Evolutionary conservation across 2,888 invertebrate species (phyloP).

Genomic region (Colletes collaris): DNA sequence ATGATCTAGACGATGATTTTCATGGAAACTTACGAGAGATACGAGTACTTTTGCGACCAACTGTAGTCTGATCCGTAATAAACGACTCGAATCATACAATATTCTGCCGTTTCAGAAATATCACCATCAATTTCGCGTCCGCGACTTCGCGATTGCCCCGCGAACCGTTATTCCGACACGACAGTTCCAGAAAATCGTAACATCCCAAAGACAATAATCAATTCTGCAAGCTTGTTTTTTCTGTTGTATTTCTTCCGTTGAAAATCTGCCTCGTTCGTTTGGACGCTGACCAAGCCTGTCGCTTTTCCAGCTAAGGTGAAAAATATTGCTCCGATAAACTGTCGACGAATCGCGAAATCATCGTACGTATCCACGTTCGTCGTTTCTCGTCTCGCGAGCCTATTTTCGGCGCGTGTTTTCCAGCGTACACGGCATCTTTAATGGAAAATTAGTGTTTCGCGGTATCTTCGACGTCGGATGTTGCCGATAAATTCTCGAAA

Average conservation of each 20-base stretch:
- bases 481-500: slow-evolving; percentile 36
- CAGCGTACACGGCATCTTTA: slow-evolving; percentile 13
- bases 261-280: not conserved
- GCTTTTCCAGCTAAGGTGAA: not conserved
- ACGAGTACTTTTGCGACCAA: not conserved
- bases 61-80: not conserved
- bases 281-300: not conserved
- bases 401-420: slow-evolving; percentile 7
- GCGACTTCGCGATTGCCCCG: not conserved
- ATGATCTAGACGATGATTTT: too few relatives aligned
- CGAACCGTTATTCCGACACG: not conserved
- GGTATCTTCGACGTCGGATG: slow-evolving; percentile 24
- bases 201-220: not conserved
- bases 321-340: not conserved
- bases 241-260: not conserved
- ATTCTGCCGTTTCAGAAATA: slow-evolving; percentile 2
- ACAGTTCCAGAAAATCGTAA: not conserved
- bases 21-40: not conserved
- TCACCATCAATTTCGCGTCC: slow-evolving; percentile 1
- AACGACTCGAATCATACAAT: not conserved
- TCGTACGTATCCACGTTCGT: not conserved
- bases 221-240: not conserved
- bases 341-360: not conserved
- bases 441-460: slow-evolving; percentile 49
- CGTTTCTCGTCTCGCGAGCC: not conserved